A percentile compares a stretch with the other conserved stretches of the same genome.
Evolutionary conservation across 2,113 vertebrate species (phyloP).

Genomic region (Hemiscyllium ocellatum): DNA sequence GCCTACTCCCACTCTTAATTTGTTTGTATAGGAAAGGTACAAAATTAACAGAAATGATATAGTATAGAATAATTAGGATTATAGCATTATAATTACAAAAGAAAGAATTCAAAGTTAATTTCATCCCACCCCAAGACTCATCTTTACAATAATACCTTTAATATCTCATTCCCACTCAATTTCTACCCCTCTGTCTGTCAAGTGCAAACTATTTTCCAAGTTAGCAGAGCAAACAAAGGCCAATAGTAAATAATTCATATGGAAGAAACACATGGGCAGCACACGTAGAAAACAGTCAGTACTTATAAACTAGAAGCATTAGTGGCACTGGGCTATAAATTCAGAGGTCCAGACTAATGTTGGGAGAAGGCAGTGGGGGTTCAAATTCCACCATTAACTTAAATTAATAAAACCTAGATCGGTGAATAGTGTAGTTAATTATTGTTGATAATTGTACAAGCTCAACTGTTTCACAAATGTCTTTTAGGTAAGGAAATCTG

Average conservation of each 20-base stretch:
- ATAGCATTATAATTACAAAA: background rate
- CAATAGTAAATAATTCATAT: background rate
- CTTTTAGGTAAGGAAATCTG: too few species aligned
- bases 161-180: background rate
- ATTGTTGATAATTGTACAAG: too few species aligned
- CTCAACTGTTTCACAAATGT: too few species aligned
- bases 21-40: background rate
- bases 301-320: background rate
- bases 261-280: background rate
- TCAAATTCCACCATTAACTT: too few species aligned
- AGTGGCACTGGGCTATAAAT: too few species aligned
- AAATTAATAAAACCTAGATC: too few species aligned
- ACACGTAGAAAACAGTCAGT: background rate
- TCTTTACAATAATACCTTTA: background rate
- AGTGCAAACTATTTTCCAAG: background rate
- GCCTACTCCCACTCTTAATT: too few species aligned
- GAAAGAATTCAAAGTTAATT: background rate
- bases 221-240: background rate
- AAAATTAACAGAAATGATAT: background rate
- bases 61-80: background rate
- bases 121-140: background rate
- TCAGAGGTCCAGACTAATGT: too few species aligned
- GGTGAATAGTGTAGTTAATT: too few species aligned
- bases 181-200: background rate
- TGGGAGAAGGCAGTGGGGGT: too few species aligned